These are phyloP conservation scores for Frankliniella intonsa DNA, from an alignment of 2,888 invertebrate genomes.

Conservation along the genomic window DNA sequence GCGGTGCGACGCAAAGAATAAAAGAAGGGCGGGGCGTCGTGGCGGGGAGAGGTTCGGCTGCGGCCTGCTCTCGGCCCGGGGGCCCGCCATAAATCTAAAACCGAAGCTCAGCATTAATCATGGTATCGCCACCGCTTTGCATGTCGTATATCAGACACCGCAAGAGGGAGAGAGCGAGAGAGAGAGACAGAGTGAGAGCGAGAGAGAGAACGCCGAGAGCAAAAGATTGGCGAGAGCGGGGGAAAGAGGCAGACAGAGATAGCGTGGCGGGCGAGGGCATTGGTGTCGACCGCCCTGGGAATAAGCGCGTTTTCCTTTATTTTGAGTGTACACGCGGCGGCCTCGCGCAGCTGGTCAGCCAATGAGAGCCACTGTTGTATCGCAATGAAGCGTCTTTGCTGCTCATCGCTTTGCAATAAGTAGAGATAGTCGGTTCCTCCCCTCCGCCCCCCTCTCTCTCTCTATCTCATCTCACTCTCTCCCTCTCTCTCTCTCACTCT, in stretches of 20 bases:
- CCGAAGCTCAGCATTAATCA: conserved; percentile 24
- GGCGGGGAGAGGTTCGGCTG: not conserved
- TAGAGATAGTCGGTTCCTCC: not conserved
- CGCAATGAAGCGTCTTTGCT: not conserved
- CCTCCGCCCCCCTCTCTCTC: too few species aligned
- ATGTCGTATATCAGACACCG: conserved; percentile 16
- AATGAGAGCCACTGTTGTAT: conserved; percentile 22
- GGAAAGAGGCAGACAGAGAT: too few species aligned
- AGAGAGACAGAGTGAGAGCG: not conserved
- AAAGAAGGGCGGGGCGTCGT: not conserved
- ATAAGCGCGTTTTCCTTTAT: conserved; percentile 25
- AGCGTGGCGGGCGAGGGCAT: too few species aligned
- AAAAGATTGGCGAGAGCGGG: too few species aligned
- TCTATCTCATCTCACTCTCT: too few species aligned
- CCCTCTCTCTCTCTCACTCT: too few species aligned
- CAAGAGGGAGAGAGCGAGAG: not conserved
- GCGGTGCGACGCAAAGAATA: not conserved
- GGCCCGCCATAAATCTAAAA: conserved; percentile 9
- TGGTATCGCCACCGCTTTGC: conserved; percentile 16
- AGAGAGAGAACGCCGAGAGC: too few species aligned
- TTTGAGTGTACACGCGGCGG: not conserved
- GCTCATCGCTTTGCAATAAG: not conserved
- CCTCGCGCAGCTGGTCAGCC: not conserved
- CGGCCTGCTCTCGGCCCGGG: not conserved
- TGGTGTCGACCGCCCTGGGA: conserved; percentile 27